Percentiles rank a stretch among this genome's conserved stretches.
Evolutionary conservation across 2,888 invertebrate species (phyloP).

Genomic region (Tachina fera): DNA sequence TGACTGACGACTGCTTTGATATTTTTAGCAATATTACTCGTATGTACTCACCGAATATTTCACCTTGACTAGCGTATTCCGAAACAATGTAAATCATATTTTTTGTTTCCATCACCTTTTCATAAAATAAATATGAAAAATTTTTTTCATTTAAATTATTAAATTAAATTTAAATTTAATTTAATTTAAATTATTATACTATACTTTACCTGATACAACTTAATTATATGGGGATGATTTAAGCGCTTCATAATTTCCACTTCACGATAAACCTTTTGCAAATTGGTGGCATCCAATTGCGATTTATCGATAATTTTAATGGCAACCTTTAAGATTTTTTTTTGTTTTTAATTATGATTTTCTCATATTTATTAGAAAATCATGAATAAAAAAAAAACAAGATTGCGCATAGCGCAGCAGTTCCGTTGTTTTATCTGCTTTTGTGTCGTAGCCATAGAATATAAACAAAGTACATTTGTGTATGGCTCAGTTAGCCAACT

Average conservation of each 20-base stretch:
- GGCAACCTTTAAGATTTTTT: slow-evolving; percentile 88
- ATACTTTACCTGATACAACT: slow-evolving; percentile 93
- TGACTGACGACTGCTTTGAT: too few species aligned
- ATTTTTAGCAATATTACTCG: slow-evolving; percentile 76
- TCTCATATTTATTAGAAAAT: too few species aligned
- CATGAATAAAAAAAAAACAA: too few species aligned
- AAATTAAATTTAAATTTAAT: neutral
- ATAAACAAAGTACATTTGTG: too few species aligned
- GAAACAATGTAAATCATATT: slow-evolving; percentile 99
- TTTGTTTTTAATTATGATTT: neutral
- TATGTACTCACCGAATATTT: slow-evolving; percentile 99
- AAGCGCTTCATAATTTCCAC: slow-evolving; percentile 98
- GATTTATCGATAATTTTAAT: slow-evolving; percentile 98
- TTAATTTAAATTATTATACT: neutral
- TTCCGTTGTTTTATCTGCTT: too few species aligned
- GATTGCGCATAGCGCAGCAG: too few species aligned
- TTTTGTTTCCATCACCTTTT: slow-evolving; percentile 99
- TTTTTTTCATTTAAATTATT: neutral
- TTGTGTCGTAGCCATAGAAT: too few species aligned
- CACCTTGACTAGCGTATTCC: slow-evolving; percentile 98
- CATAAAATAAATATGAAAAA: slow-evolving; percentile 75
- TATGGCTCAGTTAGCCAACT: too few species aligned
- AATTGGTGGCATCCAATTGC: slow-evolving; percentile 93
- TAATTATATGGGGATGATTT: slow-evolving; percentile 98
- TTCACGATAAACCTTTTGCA: slow-evolving; percentile 97